A percentile compares a stretch with the other conserved stretches of the same genome.
Evolutionary conservation across 2,797 vertebrate species (phyloP).

Genomic region (Kryptopterus vitreolus): DNA sequence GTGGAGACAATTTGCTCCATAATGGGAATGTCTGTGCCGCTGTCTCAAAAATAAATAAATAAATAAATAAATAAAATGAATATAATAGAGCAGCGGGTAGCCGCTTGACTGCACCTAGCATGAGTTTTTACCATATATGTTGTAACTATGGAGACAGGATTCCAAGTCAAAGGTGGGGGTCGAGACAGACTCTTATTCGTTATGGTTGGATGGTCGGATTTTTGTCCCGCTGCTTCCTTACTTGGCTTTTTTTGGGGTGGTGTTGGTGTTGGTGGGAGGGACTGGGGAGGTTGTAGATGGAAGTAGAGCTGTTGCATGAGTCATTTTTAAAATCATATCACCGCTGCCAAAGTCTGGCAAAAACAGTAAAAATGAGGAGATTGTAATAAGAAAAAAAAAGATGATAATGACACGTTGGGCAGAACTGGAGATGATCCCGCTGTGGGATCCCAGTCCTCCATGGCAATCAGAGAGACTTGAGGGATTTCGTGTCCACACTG

Average conservation of each 20-base stretch:
- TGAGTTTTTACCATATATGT: conserved; percentile 44
- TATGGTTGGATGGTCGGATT: conserved; percentile 43
- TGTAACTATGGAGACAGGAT: conserved; percentile 72
- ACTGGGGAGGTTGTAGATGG: too few relatives aligned
- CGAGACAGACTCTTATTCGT: conserved; percentile 59
- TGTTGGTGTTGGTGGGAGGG: too few relatives aligned
- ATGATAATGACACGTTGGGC: conserved; percentile 38
- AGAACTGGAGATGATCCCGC: conserved; percentile 30
- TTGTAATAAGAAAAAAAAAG: neutral
- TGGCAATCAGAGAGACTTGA: conserved; percentile 39
- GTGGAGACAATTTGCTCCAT: conserved; percentile 46
- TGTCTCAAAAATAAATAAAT: conserved; percentile 45
- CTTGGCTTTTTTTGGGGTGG: too few relatives aligned
- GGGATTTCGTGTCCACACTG: conserved; percentile 37
- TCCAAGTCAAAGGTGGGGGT: conserved; percentile 57
- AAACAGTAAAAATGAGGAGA: neutral
- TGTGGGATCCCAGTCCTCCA: conserved; percentile 34
- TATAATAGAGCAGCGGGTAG: conserved; percentile 26
- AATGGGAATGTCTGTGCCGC: conserved; percentile 59
- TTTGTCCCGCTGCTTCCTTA: conserved; percentile 11
- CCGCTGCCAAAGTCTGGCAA: neutral
- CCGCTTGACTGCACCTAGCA: conserved; percentile 33
- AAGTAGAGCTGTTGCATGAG: neutral
- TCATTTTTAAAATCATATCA: neutral
- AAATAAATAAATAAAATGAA: too few relatives aligned